Base-by-base conservation (phyloP, 2,888 invertebrate species). In the Bembecia ichneumoniformis region DNA sequence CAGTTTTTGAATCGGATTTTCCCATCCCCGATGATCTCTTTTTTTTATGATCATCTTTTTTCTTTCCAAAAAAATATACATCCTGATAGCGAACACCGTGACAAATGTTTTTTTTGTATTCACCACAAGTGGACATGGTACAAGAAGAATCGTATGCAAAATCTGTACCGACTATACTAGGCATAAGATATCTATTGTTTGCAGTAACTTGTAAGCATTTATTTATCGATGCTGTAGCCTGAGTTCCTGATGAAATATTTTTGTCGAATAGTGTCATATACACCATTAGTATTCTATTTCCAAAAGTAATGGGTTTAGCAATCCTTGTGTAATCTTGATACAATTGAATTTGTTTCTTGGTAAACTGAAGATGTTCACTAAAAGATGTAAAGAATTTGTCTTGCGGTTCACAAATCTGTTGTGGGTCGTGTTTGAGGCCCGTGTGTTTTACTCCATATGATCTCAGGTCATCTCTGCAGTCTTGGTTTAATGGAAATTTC, bases 221-320 rank as follows among this genome's bases (percentile, higher is more conserved):
- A 59, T 87, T 86, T 34, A 87, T 63, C 9, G 77, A 77, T 52
- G 79, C 83, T 45, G 84, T 82, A n/a, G 86, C 86, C 59, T 87
- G 86, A 16, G 86, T 78, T 35, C 77, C 75, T 35, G 74, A 75
- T 36, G 68, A 60, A 51, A 52, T 60, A 50, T 58, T 59, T 47
- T 79, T 66, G 53, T 76, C 58, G 43, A 67, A 68, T 46, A 82
- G 58, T 40, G 77, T 76, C 77, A 83, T 74, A 46, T 71, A 84
- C 17, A 83, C 80, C 3, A 68, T 53, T 1, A 71, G 78, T 55
- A 74, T 68, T 50, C 64, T 64, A 50, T 57, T 56, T n/a, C 74
- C 71, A 62, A 71, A 76, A 35, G 56, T 28, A 28, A 28, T 28
- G 28, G 28, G 28, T 9, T 28, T 28, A 28, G 28, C 9, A 2